Conservation (phyloP, 2,797 vertebrate genomes). For the Jordanella pulchra region DNA sequence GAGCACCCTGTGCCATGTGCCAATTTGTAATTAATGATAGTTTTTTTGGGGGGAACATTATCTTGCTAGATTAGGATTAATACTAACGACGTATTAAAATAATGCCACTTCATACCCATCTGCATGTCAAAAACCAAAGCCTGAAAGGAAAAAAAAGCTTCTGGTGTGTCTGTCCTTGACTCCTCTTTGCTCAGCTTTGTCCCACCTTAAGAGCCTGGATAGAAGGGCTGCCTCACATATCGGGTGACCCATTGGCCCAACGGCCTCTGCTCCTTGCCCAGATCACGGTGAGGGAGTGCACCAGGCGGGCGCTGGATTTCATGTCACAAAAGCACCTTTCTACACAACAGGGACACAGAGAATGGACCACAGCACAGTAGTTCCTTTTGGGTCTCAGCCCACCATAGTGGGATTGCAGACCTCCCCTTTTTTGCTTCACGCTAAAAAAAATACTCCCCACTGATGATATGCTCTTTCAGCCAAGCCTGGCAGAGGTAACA, state of each 20-base stretch:
- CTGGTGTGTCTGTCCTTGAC: constrained; percentile 57
- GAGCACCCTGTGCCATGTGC: constrained; percentile 46
- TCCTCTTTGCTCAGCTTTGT: constrained; percentile 69
- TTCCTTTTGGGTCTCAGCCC: constrained; percentile 72
- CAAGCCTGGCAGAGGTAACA: constrained; percentile 67
- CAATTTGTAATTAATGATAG: constrained; percentile 23
- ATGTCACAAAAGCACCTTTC: constrained; percentile 84
- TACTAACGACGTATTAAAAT: background rate
- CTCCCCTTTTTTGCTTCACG: constrained; percentile 60
- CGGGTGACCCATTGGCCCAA: constrained; percentile 76
- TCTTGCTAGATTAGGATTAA: constrained; percentile 2
- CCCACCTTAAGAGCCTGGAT: constrained; percentile 58
- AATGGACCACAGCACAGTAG: constrained; percentile 71
- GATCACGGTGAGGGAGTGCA: constrained; percentile 67
- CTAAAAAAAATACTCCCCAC: constrained; percentile 48
- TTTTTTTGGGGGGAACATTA: background rate
- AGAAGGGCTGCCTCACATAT: constrained; percentile 77
- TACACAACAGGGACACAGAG: constrained; percentile 80
- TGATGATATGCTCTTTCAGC: constrained; percentile 64
- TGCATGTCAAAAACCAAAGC: constrained; percentile 6
- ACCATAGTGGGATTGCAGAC: constrained; percentile 74
- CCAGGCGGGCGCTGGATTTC: constrained; percentile 72
- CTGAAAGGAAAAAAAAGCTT: constrained; percentile 29
- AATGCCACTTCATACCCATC: constrained; percentile 2
- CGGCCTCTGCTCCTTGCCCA: constrained; percentile 72